Conservation (phyloP, 2,888 invertebrate species). For the Oxyteleia sp. region DNA sequence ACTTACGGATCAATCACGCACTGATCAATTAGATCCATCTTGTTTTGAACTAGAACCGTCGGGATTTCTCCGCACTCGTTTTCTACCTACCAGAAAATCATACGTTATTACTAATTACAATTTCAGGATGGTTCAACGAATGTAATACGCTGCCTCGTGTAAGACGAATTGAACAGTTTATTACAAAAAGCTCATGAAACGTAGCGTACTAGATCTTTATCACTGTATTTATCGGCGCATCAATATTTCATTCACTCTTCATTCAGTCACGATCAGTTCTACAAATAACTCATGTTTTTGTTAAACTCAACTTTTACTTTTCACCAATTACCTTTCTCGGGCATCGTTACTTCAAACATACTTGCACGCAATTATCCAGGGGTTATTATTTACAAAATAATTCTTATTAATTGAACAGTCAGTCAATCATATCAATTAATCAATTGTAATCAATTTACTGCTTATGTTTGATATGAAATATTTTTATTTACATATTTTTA, state of each 20-base stretch:
- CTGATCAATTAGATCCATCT: too few species aligned
- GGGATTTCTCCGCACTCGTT: too few species aligned
- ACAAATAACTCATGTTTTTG: slow-evolving; percentile 38
- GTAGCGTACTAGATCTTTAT: slow-evolving; percentile 21
- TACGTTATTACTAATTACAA: too few species aligned
- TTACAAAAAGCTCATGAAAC: slow-evolving; percentile 34
- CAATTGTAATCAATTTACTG: slow-evolving; percentile 9
- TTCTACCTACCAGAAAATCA: too few species aligned
- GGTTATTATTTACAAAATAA: slow-evolving; percentile 29
- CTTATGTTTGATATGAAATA: not conserved
- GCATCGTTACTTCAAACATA: not conserved
- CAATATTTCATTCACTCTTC: slow-evolving; percentile 40
- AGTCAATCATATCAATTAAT: too few species aligned
- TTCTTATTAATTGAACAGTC: slow-evolving; percentile 17
- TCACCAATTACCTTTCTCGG: slow-evolving; percentile 22
- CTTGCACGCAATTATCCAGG: slow-evolving; percentile 1
- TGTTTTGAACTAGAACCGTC: too few species aligned
- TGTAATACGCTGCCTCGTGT: slow-evolving; percentile 23
- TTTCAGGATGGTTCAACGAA: not conserved
- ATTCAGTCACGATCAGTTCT: slow-evolving; percentile 40
- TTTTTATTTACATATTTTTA: too few species aligned
- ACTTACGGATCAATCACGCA: too few species aligned
- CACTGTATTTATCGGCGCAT: slow-evolving; percentile 54
- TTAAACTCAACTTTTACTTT: slow-evolving; percentile 35
- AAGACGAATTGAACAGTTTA: not conserved